Conservation (phyloP, 1,140 invertebrate species). For the Drosophila virilis region DNA sequence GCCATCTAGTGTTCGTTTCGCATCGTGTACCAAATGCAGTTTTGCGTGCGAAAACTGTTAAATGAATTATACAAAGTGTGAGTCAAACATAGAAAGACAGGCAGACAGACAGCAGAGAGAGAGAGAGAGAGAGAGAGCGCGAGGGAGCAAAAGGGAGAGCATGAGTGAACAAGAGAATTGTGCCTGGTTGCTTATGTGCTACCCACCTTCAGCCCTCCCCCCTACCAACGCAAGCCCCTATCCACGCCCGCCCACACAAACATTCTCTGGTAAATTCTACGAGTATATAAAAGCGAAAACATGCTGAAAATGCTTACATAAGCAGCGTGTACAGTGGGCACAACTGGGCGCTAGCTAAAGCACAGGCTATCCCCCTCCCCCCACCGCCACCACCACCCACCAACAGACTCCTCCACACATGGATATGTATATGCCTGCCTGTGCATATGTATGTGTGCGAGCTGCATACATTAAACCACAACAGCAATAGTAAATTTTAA, state of each 20-base stretch:
- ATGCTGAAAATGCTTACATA: slow-evolving; percentile 80
- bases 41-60: slow-evolving; percentile 54
- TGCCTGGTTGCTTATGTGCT: slow-evolving; percentile 26
- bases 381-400: not conserved
- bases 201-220: slow-evolving; percentile 2
- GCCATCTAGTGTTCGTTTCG: slow-evolving; percentile 43
- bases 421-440: slow-evolving; percentile 25
- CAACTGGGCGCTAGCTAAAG: slow-evolving; percentile 41
- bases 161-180: not conserved
- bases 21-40: slow-evolving; percentile 38
- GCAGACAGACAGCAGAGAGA: not conserved
- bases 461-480: slow-evolving; percentile 72
- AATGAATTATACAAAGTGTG: slow-evolving; percentile 48
- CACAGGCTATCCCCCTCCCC: slow-evolving; percentile 24
- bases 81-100: slow-evolving; percentile 13
- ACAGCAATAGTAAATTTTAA: slow-evolving; percentile 73
- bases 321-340: slow-evolving; percentile 52
- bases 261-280: slow-evolving; percentile 32
- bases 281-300: slow-evolving; percentile 76
- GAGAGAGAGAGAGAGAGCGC: not conserved
- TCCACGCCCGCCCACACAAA: slow-evolving; percentile 44
- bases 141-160: not conserved
- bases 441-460: slow-evolving; percentile 41
- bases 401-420: slow-evolving; percentile 6
- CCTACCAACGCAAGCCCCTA: not conserved